Conservation (phyloP, 2,888 invertebrate species). For the Melinopterus prodromus region DNA sequence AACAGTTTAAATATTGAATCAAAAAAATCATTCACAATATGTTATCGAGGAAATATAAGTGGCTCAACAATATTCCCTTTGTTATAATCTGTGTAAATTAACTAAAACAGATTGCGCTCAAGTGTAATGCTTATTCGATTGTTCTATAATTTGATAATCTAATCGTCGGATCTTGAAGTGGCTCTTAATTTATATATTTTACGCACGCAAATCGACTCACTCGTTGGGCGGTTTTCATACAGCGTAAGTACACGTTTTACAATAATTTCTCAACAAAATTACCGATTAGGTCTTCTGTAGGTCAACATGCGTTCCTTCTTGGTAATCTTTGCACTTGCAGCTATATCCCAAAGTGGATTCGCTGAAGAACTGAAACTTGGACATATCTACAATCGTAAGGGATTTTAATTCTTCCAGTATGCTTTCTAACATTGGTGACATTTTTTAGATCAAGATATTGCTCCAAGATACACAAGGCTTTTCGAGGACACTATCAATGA, state of each 20-base stretch:
- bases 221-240: not conserved
- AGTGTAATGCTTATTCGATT: not conserved
- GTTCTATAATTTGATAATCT: not conserved
- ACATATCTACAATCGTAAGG: not conserved
- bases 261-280: not conserved
- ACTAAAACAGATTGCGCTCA: not conserved
- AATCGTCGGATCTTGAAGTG: not conserved
- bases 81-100: not conserved
- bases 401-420: not conserved
- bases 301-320: slow-evolving; percentile 13
- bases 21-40: not conserved
- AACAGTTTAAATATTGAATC: not conserved
- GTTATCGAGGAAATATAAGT: not conserved
- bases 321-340: not conserved
- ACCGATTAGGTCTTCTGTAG: not conserved
- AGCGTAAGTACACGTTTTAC: not conserved
- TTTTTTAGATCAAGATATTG: not conserved
- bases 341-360: not conserved
- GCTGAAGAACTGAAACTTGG: slow-evolving; percentile 9
- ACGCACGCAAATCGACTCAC: not conserved
- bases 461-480: not conserved
- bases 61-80: not conserved
- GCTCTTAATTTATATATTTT: slow-evolving; percentile 4
- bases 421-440: not conserved
- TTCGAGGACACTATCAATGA: slow-evolving; percentile 30